Base-by-base conservation (phyloP, 2,797 vertebrate genomes). In the Microhierax caerulescens region DNA sequence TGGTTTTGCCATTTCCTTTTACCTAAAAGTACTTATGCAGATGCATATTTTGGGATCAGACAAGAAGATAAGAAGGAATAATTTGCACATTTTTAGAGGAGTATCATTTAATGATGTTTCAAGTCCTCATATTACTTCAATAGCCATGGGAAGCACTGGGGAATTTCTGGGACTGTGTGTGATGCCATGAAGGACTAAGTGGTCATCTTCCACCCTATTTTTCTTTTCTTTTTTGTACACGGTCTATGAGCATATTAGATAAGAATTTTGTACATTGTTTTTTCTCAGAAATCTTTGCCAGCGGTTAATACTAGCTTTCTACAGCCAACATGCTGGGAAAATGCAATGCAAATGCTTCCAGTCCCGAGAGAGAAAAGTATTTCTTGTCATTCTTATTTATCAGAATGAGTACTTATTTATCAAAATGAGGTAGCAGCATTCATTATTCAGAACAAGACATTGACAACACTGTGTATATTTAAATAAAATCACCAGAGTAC, bases 331-430 rank as follows among this genome's bases (percentile, higher is more conserved):
- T 56, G 21, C 1, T 80, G 50, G 5, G 8, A 82, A 90, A 80
- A 51, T 39, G 8, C 12, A 70, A 43, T 48, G 7, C 70, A 92
- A 87, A 77, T 80, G 7, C 36, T 51, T 85, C 19, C 5, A 34
- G 16, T 78, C 37, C 20, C 65, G 61, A 73, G 53, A 85, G 54
- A 72, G 27, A 57, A 84, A 48, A 69, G 21, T 18, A 3, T 21
- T 92, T 83, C 22, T 75, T 61, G n/a, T 81, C 12, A 34, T 84
- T 78, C 36, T 74, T 92, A 37, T 82, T 89, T 83, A 76, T 69
- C 57, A 79, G 34, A 88, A 74, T 39, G 28, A 83, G 25, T 13
- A 69, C n/a, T 61, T 87, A n/a, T 43, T 78, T 73, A 54, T 78
- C 51, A 74, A 93, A 92, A 70, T 23, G 7, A 90, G 48, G 43